phyloP scores from a whole-genome alignment of 2,888 invertebrate species.

The Nesidiocoris tenuis region DNA sequence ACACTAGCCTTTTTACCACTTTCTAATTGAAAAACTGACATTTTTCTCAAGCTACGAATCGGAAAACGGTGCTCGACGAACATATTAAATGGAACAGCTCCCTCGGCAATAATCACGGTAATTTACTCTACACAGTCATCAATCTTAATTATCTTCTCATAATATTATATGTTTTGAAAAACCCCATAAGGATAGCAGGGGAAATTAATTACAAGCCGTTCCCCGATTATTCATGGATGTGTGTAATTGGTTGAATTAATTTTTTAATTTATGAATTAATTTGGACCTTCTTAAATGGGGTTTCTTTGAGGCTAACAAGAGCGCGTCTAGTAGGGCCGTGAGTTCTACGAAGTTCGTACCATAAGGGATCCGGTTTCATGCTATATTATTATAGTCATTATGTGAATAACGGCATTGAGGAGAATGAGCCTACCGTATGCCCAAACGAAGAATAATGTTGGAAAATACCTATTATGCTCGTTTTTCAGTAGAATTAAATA shows the following conservation, averaged over 20 bases:
- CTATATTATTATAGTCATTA: background rate
- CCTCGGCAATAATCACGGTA: background rate
- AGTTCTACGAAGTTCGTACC: background rate
- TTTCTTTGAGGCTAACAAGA: background rate
- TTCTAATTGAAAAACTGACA: background rate
- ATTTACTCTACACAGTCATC: background rate
- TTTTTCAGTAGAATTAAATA: too few species aligned
- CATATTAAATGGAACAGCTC: background rate
- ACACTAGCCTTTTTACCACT: too few species aligned
- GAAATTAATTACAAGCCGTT: background rate
- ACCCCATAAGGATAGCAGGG: background rate
- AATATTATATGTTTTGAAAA: background rate
- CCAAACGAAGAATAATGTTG: background rate
- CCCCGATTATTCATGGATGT: background rate
- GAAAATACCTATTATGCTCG: too few species aligned
- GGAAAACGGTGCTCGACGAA: background rate
- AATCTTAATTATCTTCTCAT: background rate
- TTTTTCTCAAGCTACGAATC: background rate
- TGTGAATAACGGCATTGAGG: background rate
- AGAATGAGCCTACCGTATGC: background rate
- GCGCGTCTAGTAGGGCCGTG: background rate
- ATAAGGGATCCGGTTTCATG: background rate
- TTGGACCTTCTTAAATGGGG: background rate
- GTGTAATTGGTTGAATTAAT: background rate
- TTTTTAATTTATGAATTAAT: background rate